phyloP scores from a whole-genome alignment of 1,140 invertebrate species.

The Homarus americanus region DNA sequence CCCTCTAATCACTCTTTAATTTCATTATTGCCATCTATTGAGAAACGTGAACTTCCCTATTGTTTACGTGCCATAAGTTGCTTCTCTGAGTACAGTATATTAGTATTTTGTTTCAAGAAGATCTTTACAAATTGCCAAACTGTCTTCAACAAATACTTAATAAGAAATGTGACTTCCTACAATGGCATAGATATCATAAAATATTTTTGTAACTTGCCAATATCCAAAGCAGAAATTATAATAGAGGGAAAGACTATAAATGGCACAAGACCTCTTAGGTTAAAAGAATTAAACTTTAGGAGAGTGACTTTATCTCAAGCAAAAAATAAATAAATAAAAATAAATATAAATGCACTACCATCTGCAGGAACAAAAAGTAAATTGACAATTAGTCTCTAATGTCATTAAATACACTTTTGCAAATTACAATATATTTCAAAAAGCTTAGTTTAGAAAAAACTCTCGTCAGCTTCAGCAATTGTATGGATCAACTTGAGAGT shows the following conservation, averaged over 20 bases:
- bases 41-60: background rate
- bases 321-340: background rate
- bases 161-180: too few relatives aligned
- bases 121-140: background rate
- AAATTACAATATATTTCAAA: background rate
- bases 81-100: background rate
- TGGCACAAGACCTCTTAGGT: background rate
- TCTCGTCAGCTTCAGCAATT: background rate
- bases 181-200: background rate
- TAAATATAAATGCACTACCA: background rate
- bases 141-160: background rate
- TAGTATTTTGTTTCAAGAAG: background rate
- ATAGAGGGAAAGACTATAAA: background rate
- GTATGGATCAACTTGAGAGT: slow-evolving; percentile 5
- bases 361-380: background rate
- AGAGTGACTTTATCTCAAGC: background rate
- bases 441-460: background rate
- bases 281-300: background rate
- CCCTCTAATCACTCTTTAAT: background rate
- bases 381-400: background rate
- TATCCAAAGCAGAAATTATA: background rate
- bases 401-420: too few relatives aligned
- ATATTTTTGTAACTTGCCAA: background rate
- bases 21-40: background rate
- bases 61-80: background rate